phyloP scores from a whole-genome alignment of 2,113 vertebrate species.

The Zeus faber region DNA sequence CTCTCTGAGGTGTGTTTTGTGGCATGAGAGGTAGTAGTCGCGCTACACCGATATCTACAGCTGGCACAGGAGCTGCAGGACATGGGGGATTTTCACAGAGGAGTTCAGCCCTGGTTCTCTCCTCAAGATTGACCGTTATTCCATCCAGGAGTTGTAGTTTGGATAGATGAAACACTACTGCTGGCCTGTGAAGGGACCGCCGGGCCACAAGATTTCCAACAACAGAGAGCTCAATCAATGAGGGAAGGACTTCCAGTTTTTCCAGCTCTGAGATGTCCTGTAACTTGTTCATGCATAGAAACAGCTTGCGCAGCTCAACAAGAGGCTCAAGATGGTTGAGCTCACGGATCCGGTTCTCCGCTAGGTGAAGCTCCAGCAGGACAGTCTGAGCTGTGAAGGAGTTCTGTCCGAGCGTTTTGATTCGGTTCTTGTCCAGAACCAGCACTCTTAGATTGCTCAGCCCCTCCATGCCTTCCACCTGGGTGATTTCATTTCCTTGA shows the following conservation, averaged over 20 bases:
- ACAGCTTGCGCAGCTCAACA: slow-evolving; percentile 78
- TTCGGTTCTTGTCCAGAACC: slow-evolving; percentile 80
- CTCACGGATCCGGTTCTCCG: slow-evolving; percentile 82
- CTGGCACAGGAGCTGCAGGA: slow-evolving; percentile 3
- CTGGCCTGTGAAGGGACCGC: slow-evolving; percentile 72
- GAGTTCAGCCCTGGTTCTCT: slow-evolving; percentile 77
- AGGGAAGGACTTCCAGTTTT: slow-evolving; percentile 79
- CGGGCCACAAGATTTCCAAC: slow-evolving; percentile 81
- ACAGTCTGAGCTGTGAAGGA: slow-evolving; percentile 75
- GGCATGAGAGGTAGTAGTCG: slow-evolving; percentile 51
- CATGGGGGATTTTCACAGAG: slow-evolving; percentile 53
- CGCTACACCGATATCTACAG: slow-evolving; percentile 38
- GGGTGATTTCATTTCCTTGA: slow-evolving; percentile 84
- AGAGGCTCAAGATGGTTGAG: slow-evolving; percentile 76
- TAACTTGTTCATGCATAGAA: slow-evolving; percentile 83
- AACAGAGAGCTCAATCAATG: slow-evolving; percentile 80
- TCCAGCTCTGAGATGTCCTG: slow-evolving; percentile 82
- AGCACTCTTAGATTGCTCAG: slow-evolving; percentile 77
- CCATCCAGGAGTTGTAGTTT: slow-evolving; percentile 83
- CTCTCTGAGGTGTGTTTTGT: slow-evolving; percentile 60
- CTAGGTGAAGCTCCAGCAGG: slow-evolving; percentile 77
- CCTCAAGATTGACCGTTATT: slow-evolving; percentile 75
- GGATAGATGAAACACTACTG: slow-evolving; percentile 73
- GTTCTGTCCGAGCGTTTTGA: slow-evolving; percentile 75
- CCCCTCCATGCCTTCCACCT: slow-evolving; percentile 84